A percentile compares a stretch with the other conserved stretches of the same genome.
phyloP scores from a whole-genome alignment of 2,888 invertebrate species.

The Corythucha ciliata region DNA sequence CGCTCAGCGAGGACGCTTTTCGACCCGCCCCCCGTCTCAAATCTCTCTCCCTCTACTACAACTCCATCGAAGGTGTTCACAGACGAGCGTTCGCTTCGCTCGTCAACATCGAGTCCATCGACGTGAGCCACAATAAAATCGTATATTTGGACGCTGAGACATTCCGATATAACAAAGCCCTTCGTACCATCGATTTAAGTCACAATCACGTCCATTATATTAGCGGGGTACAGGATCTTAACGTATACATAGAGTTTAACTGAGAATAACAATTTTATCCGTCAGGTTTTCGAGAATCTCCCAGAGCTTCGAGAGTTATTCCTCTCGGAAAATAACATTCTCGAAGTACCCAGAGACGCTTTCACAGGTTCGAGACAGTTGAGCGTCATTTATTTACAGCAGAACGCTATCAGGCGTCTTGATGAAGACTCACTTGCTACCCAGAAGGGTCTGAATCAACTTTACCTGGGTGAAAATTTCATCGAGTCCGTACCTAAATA shows the following conservation, averaged over 20 bases:
- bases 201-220: conserved; percentile 84
- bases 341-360: conserved; percentile 70
- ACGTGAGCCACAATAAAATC: conserved; percentile 81
- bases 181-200: conserved; percentile 75
- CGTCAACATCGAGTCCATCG: conserved; percentile 66
- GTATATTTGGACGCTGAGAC: conserved; percentile 62
- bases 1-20: conserved; percentile 67
- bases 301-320: conserved; percentile 73
- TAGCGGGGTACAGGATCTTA: conserved; percentile 57
- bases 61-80: conserved; percentile 67
- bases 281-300: conserved; percentile 71
- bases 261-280: too few species aligned
- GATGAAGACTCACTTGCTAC: conserved; percentile 68
- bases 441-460: conserved; percentile 66
- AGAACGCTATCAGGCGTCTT: conserved; percentile 70
- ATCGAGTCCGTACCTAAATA: conserved; percentile 67
- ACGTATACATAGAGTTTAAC: too few species aligned
- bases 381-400: conserved; percentile 73
- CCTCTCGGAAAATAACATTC: conserved; percentile 78
- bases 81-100: conserved; percentile 67
- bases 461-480: conserved; percentile 79
- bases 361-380: conserved; percentile 67
- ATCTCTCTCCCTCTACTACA: conserved; percentile 73
- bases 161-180: conserved; percentile 64
- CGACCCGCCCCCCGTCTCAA: conserved; percentile 67